Percentiles rank a stretch among this genome's conserved stretches.
These are phyloP conservation scores for Xestia xanthographa DNA, from an alignment of 2,888 invertebrate genomes.

Conservation along the genomic window DNA sequence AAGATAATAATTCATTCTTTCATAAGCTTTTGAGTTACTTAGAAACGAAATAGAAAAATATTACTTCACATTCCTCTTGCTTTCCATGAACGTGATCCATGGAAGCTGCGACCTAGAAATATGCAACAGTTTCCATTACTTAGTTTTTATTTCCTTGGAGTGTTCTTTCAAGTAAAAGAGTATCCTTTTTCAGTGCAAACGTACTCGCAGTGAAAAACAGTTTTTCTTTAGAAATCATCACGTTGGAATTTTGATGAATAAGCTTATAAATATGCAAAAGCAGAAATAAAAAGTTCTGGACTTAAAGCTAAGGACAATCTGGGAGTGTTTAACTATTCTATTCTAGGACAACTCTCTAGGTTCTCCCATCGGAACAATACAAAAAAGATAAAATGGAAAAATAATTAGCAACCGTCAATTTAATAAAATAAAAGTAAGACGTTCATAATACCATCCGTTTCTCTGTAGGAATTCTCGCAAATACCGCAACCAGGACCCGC, in stretches of 20 bases:
- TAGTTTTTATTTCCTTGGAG: constrained; percentile 8
- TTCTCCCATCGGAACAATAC: neutral
- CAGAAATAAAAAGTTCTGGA: neutral
- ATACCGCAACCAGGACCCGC: constrained; percentile 3
- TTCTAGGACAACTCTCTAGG: neutral
- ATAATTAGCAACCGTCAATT: neutral
- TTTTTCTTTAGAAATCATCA: neutral
- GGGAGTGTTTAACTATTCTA: neutral
- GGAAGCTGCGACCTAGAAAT: neutral
- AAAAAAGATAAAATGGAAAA: neutral
- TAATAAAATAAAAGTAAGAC: constrained; percentile 12
- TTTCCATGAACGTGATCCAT: constrained; percentile 10
- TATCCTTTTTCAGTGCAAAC: constrained; percentile 9
- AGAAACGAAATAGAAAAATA: constrained; percentile 3
- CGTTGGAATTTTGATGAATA: neutral
- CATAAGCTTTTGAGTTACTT: neutral
- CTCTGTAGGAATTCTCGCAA: neutral
- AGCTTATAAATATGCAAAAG: neutral
- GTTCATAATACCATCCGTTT: neutral
- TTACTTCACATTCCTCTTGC: constrained; percentile 3
- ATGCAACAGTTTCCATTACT: neutral
- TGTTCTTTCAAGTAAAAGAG: constrained; percentile 22
- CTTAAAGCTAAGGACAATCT: neutral
- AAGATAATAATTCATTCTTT: neutral
- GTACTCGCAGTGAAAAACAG: too few relatives aligned